Percentiles rank a stretch among this genome's conserved stretches.
phyloP scores from a whole-genome alignment of 1,140 invertebrate species.

The Vanessa atalanta region DNA sequence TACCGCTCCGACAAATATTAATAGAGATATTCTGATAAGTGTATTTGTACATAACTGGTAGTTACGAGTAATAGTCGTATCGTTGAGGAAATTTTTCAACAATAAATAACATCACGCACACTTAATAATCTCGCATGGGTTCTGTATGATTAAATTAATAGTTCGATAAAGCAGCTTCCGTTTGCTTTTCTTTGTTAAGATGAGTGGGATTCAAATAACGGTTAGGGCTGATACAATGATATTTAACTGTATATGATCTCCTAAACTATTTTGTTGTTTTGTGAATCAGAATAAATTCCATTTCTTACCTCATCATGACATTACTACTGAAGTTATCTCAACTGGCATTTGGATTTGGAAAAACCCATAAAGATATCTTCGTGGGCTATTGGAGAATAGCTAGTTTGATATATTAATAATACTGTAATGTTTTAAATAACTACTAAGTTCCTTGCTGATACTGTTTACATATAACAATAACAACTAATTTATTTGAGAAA shows the following conservation, averaged over 20 bases:
- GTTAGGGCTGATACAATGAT: neutral
- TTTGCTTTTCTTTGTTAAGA: constrained; percentile 11
- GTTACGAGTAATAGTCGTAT: constrained; percentile 21
- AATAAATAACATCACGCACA: constrained; percentile 21
- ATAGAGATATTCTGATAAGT: constrained; percentile 43
- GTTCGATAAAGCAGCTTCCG: constrained; percentile 15
- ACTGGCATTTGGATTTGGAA: too few relatives aligned
- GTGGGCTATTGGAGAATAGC: too few relatives aligned
- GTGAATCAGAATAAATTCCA: too few relatives aligned
- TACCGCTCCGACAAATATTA: constrained; percentile 41
- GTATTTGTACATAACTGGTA: constrained; percentile 16
- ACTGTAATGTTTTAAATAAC: too few relatives aligned
- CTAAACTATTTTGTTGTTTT: neutral
- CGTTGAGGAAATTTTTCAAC: constrained; percentile 7
- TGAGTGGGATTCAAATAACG: constrained; percentile 9
- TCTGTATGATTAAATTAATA: constrained; percentile 22
- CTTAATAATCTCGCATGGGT: constrained; percentile 1
- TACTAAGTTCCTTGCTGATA: too few relatives aligned
- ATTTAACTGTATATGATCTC: neutral
- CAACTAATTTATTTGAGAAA: too few relatives aligned
- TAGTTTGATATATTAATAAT: too few relatives aligned
- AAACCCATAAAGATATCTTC: too few relatives aligned
- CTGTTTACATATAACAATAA: too few relatives aligned
- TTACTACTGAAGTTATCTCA: too few relatives aligned
- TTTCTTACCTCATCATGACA: too few relatives aligned